Conservation (phyloP, 2,797 vertebrate species). For the Acestrorhynchus altus region DNA sequence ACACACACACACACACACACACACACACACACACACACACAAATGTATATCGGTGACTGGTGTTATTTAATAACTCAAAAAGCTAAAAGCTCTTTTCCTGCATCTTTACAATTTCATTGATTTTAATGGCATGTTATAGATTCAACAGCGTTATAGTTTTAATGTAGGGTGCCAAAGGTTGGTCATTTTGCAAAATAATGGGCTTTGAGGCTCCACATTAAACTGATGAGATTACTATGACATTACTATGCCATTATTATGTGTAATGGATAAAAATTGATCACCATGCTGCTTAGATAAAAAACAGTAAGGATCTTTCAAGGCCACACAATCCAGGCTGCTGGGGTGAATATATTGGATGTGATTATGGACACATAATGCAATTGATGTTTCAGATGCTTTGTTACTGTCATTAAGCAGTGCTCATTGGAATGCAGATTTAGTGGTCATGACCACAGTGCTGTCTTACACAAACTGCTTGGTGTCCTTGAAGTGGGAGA, state of each 20-base stretch:
- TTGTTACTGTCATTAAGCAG: background rate
- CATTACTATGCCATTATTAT: no score
- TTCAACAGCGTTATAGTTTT: no score
- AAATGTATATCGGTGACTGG: no score
- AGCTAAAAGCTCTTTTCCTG: no score
- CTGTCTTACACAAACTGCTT: background rate
- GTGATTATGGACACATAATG: background rate
- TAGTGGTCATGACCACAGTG: background rate
- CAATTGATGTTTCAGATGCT: background rate
- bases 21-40: no score
- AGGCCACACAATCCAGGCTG: background rate
- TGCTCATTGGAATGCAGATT: background rate
- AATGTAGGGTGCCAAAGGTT: no score
- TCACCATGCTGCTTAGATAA: background rate
- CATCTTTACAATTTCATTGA: no score
- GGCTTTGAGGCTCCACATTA: background rate
- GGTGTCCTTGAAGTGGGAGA: background rate
- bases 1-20: no score
- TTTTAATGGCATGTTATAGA: no score
- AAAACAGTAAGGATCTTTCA: background rate
- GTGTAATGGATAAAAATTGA: background rate
- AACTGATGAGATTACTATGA: no score
- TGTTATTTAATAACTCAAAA: no score
- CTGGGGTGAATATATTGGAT: background rate
- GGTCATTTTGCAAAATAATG: no score